Percentiles rank a stretch among this genome's conserved stretches.
These are phyloP conservation scores for Leptodactylus fallax DNA, from an alignment of 2,797 vertebrate species.

Conservation along the genomic window DNA sequence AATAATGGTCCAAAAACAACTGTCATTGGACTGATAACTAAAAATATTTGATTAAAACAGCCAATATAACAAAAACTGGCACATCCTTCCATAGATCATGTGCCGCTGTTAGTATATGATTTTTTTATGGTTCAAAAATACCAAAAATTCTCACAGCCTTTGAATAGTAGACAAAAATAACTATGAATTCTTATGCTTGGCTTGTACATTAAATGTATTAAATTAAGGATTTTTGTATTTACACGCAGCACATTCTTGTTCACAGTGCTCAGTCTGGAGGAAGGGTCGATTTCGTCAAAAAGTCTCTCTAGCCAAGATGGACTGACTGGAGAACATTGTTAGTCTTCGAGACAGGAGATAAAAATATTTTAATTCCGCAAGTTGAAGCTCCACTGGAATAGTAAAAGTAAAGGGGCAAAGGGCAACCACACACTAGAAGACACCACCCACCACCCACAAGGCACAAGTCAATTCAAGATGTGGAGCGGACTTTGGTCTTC, in stretches of 20 bases:
- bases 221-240: not conserved
- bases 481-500: no score
- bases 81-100: not conserved
- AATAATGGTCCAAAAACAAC: no score
- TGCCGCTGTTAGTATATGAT: not conserved
- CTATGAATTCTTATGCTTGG: not conserved
- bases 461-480: no score
- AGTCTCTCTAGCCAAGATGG: no score
- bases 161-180: not conserved
- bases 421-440: no score
- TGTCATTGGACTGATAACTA: no score
- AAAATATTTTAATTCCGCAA: not conserved
- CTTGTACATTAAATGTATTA: not conserved
- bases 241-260: not conserved
- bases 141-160: not conserved
- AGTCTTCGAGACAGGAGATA: not conserved
- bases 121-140: not conserved
- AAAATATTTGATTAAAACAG: not conserved
- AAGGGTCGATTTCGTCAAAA: not conserved
- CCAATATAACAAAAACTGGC: not conserved
- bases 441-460: no score
- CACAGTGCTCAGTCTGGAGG: constrained; percentile 10
- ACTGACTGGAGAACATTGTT: not conserved
- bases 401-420: no score
- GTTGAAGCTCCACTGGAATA: no score